Conservation (phyloP, 2,797 vertebrate genomes). For the Pantherophis vulpinus region DNA sequence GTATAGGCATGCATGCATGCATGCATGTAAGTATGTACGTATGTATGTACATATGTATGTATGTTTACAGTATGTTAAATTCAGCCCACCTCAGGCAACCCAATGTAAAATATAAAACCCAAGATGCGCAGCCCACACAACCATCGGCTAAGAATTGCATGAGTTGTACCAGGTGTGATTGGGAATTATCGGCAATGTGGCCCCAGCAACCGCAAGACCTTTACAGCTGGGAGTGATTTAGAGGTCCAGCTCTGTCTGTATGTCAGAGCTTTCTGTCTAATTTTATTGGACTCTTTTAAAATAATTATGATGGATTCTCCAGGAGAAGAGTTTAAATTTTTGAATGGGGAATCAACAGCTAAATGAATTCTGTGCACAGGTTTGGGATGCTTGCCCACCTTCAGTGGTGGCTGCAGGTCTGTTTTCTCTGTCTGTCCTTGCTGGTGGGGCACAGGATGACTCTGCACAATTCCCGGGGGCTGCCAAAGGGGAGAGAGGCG, state of each 20-base stretch:
- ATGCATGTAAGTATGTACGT: no score
- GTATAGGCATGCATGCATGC: no score
- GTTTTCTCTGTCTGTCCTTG: neutral
- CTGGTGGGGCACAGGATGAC: neutral
- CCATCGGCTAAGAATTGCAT: neutral
- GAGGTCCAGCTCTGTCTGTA: neutral
- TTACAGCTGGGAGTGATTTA: neutral
- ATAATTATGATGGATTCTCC: neutral
- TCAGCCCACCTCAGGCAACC: neutral
- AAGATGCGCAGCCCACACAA: neutral
- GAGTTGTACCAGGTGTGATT: neutral
- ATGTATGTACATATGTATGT: fast-evolving
- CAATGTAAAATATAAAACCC: neutral
- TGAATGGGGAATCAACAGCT: neutral
- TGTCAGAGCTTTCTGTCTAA: neutral
- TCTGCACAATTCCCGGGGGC: neutral
- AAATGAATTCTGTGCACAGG: neutral
- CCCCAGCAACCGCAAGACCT: neutral
- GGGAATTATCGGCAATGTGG: neutral
- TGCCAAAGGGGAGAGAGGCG: neutral
- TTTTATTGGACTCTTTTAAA: neutral
- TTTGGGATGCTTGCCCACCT: neutral
- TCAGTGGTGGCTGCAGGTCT: neutral
- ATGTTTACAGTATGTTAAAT: neutral
- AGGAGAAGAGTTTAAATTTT: neutral